Conservation (phyloP, 2,797 vertebrate species). For the Chromobotia macracanthus region DNA sequence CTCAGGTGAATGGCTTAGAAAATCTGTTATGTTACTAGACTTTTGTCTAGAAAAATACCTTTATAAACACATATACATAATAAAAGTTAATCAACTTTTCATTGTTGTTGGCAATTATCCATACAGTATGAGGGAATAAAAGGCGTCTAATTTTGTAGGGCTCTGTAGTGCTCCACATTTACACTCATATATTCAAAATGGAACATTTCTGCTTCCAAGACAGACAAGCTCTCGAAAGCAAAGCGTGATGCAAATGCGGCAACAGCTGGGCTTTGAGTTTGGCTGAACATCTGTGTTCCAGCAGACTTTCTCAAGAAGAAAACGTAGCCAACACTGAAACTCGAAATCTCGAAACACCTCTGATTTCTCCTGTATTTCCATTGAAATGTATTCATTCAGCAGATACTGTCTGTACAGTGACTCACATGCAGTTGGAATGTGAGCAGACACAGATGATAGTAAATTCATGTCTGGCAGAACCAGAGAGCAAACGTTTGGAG, state of each 20-base stretch:
- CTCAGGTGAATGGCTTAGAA: no score
- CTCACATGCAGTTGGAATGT: slow-evolving; percentile 1
- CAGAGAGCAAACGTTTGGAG: slow-evolving; percentile 3
- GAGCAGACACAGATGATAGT: slow-evolving; percentile 1
- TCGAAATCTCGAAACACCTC: slow-evolving; percentile 8
- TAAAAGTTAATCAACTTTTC: no score
- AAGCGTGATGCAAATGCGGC: neutral
- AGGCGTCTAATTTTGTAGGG: neutral
- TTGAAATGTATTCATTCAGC: slow-evolving; percentile 13
- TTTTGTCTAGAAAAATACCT: no score
- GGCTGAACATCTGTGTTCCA: slow-evolving; percentile 24
- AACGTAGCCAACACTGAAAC: slow-evolving; percentile 9
- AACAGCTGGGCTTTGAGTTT: slow-evolving; percentile 27
- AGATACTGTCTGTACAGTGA: neutral
- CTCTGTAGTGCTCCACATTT: slow-evolving; percentile 1
- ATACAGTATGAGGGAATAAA: no score
- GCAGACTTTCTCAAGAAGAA: neutral
- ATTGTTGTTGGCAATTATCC: no score
- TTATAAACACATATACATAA: no score
- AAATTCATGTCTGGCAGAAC: slow-evolving; percentile 3
- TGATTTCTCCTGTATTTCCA: slow-evolving; percentile 27
- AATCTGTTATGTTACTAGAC: no score
- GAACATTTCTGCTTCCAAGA: slow-evolving; percentile 1
- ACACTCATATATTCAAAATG: slow-evolving; percentile 14
- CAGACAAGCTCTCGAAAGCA: slow-evolving; percentile 33